Evolutionary conservation across 2,797 vertebrate species (phyloP).

Genomic region (Sibirionetta formosa): DNA sequence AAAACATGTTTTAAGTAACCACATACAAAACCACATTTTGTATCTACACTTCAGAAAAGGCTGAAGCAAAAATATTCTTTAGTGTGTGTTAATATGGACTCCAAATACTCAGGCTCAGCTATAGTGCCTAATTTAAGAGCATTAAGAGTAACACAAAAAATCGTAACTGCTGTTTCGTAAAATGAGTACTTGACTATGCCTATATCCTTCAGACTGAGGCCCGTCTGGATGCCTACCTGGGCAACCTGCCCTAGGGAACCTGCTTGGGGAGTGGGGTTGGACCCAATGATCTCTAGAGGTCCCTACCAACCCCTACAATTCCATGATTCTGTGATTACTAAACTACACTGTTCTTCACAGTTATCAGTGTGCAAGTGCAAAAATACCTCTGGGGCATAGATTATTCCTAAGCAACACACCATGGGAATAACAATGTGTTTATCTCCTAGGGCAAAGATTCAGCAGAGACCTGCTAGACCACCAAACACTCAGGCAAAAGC

Average conservation of each 20-base stretch:
- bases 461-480: neutral
- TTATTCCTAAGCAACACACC: neutral
- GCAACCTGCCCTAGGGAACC: no score
- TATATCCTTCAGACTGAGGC: neutral
- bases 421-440: neutral
- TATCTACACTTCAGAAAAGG: neutral
- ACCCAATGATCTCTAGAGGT: no score
- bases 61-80: neutral
- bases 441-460: neutral
- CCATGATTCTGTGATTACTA: neutral
- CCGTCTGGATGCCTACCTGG: no score
- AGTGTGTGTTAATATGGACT: neutral
- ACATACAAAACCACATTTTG: rapidly evolving
- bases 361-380: neutral
- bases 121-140: neutral
- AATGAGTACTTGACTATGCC: neutral
- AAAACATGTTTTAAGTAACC: neutral
- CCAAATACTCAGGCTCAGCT: neutral
- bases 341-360: neutral
- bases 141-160: neutral
- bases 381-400: neutral
- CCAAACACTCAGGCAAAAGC: neutral
- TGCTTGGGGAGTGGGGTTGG: no score
- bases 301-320: no score
- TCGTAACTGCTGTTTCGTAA: neutral